Evolutionary conservation across 2,113 vertebrate genomes (phyloP).

Genomic region (Oophaga pumilio): DNA sequence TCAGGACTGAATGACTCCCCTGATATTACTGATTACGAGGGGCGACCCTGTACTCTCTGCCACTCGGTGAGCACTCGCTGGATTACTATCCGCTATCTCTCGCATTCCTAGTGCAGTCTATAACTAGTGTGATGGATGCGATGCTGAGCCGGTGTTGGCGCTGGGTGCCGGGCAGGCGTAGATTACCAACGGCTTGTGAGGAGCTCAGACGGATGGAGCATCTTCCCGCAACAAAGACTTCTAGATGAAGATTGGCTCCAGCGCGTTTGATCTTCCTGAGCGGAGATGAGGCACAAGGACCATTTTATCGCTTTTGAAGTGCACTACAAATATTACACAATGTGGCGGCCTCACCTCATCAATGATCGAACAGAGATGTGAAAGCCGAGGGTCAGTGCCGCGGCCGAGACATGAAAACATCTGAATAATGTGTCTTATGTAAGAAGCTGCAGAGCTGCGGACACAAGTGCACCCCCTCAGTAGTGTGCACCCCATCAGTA

Average conservation of each 20-base stretch:
- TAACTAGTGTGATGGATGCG: neutral
- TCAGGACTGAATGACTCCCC: too few species aligned
- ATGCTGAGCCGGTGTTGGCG: neutral
- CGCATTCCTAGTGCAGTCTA: neutral
- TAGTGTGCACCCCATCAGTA: too few species aligned
- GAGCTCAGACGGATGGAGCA: neutral
- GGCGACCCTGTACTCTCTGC: too few species aligned
- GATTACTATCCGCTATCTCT: neutral
- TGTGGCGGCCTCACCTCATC: neutral
- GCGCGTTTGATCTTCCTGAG: slow-evolving; percentile 7
- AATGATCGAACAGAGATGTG: neutral
- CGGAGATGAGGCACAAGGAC: neutral
- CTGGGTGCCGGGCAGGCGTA: neutral
- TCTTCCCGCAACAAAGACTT: slow-evolving; percentile 16
- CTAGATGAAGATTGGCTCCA: neutral
- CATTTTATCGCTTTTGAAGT: slow-evolving; percentile 12
- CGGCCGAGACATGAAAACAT: neutral
- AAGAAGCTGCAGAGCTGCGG: neutral
- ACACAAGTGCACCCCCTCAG: neutral
- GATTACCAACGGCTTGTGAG: neutral
- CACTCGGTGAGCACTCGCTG: neutral
- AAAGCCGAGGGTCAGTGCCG: neutral
- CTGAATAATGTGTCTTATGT: neutral
- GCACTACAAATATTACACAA: neutral
- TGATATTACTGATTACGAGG: too few species aligned